Evolutionary conservation across 2,797 vertebrate genomes (phyloP), one percentile per base, ranked within the genome.

Genomic region (Sparus aurata): DNA sequence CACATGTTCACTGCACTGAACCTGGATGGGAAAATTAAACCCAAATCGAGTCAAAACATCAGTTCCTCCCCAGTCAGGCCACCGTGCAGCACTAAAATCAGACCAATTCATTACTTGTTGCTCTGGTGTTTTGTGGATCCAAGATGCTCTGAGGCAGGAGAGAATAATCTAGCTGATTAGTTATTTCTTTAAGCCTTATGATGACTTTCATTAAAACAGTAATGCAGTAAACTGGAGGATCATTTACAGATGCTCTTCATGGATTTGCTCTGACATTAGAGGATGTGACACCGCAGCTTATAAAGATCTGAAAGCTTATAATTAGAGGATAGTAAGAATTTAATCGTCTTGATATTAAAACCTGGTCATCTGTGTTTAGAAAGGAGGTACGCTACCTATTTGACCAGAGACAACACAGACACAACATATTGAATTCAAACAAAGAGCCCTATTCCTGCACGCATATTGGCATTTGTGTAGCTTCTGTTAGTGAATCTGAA

Each of bases 1-100:
- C 45, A 25, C 13, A 11, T 34, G 38, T 30, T 68, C 22, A 49
- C 22, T 70, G 27, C 46, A 49, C 3, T 52, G 22, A 84, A 76
- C n/a, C 5, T 71, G 52, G 50, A 59, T 6, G 22, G 13, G 18
- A 3, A 57, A 65, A 62, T 47, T 34, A 38, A 58, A 55, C 6
- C 23, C 25, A 68, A 55, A 20, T 55, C 15, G 41, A 69, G 58
- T 54, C 25, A 30, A 47, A 11, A 23, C 49, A 15, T 25, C 25
- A 18, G 11, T 16, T 62, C 34, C 34, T 69, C 38, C 73, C 17
- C 3, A 66, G 18, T 64, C 69, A 49, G 59, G 5, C 18, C n/a
- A 34, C 1, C 46, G 30, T 12, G 13, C 52, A 11, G 20, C 34
- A 6, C 22, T 47, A 15, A 64, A 68, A 77, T 65, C 10, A 27